These are phyloP conservation scores for Dendrophyllia cribrosa DNA, from an alignment of 64 coral and sea anemone species.

Conservation along the genomic window DNA sequence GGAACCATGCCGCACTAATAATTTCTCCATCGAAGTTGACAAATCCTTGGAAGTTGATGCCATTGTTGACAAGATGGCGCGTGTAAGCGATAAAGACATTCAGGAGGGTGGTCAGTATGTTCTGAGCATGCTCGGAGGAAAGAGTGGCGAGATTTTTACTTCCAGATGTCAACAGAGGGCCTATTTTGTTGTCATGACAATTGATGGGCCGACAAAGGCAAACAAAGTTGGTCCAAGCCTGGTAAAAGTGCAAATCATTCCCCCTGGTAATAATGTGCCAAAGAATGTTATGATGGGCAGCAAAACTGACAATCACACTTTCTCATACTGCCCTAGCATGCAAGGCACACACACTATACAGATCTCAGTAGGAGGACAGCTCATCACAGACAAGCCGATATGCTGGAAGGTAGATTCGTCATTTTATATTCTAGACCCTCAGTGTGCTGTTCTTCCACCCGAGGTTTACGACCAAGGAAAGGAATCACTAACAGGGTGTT, in stretches of 20 bases:
- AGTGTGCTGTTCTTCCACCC: constrained; percentile 21
- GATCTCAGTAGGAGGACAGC: background rate
- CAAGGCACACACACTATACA: constrained; percentile 24
- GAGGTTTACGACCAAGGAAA: background rate
- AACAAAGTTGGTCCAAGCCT: constrained; percentile 22
- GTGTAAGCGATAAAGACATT: constrained; percentile 15
- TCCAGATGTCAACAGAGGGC: constrained; percentile 27
- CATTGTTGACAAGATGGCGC: constrained; percentile 38
- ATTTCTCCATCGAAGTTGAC: constrained; percentile 38
- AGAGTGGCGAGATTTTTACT: constrained; percentile 16
- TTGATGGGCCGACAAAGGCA: background rate
- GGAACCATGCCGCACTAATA: constrained; percentile 35
- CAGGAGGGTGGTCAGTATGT: background rate
- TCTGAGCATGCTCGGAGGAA: constrained; percentile 37
- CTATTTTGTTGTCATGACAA: constrained; percentile 9
- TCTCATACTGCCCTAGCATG: constrained; percentile 11
- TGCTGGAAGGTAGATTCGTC: constrained; percentile 21
- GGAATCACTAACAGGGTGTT: constrained; percentile 37
- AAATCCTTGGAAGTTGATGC: background rate
- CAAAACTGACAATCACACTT: constrained; percentile 14
- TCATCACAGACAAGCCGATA: constrained; percentile 4
- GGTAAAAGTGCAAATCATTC: constrained; percentile 5
- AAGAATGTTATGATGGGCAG: background rate
- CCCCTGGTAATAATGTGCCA: background rate
- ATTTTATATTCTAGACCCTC: constrained; percentile 16